These are phyloP conservation scores for Varecia variegata DNA, from an alignment of 2,797 vertebrate genomes.

Conservation along the genomic window DNA sequence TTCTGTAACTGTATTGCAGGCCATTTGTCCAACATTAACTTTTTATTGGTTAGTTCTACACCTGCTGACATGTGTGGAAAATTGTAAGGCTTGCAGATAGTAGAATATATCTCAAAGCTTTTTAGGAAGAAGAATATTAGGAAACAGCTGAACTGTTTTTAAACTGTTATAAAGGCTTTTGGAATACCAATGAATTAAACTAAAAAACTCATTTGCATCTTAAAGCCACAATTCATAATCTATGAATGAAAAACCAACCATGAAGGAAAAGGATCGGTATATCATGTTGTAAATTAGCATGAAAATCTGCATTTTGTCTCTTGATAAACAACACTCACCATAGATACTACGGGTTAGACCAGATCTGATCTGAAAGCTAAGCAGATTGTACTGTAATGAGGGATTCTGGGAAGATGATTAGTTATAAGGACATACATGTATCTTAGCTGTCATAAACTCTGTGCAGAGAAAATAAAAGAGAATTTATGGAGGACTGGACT, in stretches of 20 bases:
- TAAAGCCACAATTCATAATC: neutral
- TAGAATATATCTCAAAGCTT: conserved; percentile 15
- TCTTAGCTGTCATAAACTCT: neutral
- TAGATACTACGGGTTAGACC: neutral
- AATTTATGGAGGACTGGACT: neutral
- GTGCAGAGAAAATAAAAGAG: neutral
- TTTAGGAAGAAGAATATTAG: neutral
- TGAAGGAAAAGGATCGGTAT: neutral
- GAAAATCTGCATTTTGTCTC: conserved; percentile 35
- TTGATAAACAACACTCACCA: neutral
- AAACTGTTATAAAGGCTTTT: neutral
- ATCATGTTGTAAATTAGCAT: neutral
- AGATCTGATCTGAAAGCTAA: conserved; percentile 36
- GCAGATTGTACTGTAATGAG: neutral
- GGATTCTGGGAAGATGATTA: conserved; percentile 15
- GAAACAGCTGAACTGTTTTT: conserved; percentile 17
- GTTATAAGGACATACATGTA: neutral
- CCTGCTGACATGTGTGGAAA: neutral
- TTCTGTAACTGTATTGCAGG: neutral
- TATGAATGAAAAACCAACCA: neutral
- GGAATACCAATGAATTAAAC: neutral
- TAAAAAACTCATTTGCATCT: conserved; percentile 39
- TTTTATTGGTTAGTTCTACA: neutral
- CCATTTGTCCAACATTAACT: neutral
- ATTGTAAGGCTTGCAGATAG: neutral